Evolutionary conservation across 2,888 invertebrate genomes (phyloP).

Genomic region (Drosophila leonis): DNA sequence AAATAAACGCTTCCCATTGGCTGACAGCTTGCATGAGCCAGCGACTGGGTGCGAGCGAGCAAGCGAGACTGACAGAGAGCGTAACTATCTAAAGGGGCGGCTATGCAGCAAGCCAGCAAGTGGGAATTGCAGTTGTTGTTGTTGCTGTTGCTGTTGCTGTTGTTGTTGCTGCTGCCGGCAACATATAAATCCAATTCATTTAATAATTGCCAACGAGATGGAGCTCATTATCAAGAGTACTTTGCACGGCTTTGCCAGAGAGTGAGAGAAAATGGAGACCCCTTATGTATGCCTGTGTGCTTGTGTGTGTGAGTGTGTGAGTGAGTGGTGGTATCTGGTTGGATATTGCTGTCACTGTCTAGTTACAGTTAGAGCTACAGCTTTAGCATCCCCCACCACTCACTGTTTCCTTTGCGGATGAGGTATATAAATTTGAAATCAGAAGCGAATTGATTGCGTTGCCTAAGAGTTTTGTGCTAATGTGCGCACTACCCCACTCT

Average conservation of each 20-base stretch:
- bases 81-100: conserved; percentile 46
- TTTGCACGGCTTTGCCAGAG: conserved; percentile 77
- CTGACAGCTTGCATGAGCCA: conserved; percentile 16
- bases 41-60: conserved; percentile 2
- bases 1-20: conserved; percentile 59
- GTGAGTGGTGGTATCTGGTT: conserved; percentile 42
- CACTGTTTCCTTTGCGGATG: conserved; percentile 12
- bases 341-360: conserved; percentile 53
- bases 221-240: conserved; percentile 83
- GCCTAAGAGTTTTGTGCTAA: conserved; percentile 70
- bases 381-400: conserved; percentile 2
- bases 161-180: conserved; percentile 52
- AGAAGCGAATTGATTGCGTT: conserved; percentile 68
- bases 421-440: conserved; percentile 53
- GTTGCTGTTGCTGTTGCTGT: conserved; percentile 30
- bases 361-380: conserved; percentile 42
- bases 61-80: conserved; percentile 13
- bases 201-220: conserved; percentile 85
- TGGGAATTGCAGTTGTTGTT: conserved; percentile 10
- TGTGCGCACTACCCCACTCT: conserved; percentile 33
- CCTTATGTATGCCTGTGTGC: conserved; percentile 5
- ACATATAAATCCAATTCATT: conserved; percentile 84
- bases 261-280: conserved; percentile 18
- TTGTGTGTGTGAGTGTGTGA: conserved; percentile 32
- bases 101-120: conserved; percentile 18